phyloP scores from a whole-genome alignment of 2,113 vertebrate species.

The Speoplatyrhinus poulsoni region DNA sequence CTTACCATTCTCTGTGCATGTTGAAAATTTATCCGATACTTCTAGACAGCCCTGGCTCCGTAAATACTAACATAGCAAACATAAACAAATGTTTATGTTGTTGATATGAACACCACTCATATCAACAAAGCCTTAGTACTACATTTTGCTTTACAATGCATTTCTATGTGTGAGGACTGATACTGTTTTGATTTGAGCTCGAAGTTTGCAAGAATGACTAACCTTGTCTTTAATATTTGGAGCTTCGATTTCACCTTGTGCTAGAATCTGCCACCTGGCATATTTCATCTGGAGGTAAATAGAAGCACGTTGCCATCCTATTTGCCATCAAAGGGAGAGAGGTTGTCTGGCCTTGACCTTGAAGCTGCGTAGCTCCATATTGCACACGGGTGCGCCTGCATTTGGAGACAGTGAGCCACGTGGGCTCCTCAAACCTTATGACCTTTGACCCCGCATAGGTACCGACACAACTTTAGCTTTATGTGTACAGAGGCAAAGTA shows the following conservation, averaged over 20 bases:
- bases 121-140: no score
- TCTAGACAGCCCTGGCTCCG: no score
- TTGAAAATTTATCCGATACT: no score
- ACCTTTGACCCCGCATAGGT: conserved; percentile 28
- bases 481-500: conserved; percentile 3
- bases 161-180: no score
- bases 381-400: conserved; percentile 26
- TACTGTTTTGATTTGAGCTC: no score
- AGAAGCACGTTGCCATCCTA: conserved; percentile 35
- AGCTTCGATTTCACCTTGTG: conserved; percentile 23
- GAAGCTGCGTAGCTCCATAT: conserved; percentile 28
- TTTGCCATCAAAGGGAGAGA: conserved; percentile 43
- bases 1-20: no score
- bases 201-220: no score
- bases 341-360: conserved; percentile 49
- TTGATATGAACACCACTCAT: no score
- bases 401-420: conserved; percentile 30
- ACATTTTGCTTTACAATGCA: no score
- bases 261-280: conserved; percentile 39
- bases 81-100: no score
- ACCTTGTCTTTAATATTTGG: conserved; percentile 10
- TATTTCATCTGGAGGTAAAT: conserved; percentile 40
- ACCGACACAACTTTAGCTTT: conserved; percentile 13
- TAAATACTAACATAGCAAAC: no score
- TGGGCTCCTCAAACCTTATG: conserved; percentile 12